phyloP scores from a whole-genome alignment of 2,113 vertebrate species.

The Chaetura pelagica region DNA sequence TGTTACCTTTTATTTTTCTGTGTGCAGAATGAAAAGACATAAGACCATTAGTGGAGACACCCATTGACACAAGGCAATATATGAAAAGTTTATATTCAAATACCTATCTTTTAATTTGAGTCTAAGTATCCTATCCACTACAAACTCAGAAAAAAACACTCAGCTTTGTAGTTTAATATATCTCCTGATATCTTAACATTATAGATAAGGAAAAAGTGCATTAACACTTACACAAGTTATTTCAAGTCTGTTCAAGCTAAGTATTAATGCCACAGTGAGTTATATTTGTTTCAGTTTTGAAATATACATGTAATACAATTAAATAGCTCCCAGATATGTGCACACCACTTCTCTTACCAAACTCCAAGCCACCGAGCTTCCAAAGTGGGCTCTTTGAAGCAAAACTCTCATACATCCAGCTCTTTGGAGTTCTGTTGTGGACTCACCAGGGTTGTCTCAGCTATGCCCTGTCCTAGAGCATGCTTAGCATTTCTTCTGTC shows the following conservation, averaged over 20 bases:
- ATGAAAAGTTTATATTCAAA: neutral
- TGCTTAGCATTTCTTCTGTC: neutral
- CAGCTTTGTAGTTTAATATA: conserved; percentile 14
- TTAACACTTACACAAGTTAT: neutral
- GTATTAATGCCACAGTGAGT: neutral
- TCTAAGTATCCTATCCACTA: neutral
- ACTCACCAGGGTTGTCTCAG: neutral
- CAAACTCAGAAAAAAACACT: neutral
- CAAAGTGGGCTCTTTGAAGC: neutral
- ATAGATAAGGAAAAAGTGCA: neutral
- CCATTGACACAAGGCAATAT: neutral
- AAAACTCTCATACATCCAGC: neutral
- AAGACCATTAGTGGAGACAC: neutral
- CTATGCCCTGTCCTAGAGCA: neutral
- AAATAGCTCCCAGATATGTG: neutral
- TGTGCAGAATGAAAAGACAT: neutral
- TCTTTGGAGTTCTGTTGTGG: neutral
- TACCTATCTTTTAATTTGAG: neutral
- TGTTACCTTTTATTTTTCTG: neutral
- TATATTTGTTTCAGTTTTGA: neutral
- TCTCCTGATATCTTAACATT: neutral
- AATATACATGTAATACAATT: neutral
- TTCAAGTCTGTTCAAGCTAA: conserved; percentile 15
- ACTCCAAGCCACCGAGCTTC: neutral
- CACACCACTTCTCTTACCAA: neutral